These are phyloP conservation scores for Bombylius major DNA, from an alignment of 2,888 invertebrate genomes.

Conservation along the genomic window DNA sequence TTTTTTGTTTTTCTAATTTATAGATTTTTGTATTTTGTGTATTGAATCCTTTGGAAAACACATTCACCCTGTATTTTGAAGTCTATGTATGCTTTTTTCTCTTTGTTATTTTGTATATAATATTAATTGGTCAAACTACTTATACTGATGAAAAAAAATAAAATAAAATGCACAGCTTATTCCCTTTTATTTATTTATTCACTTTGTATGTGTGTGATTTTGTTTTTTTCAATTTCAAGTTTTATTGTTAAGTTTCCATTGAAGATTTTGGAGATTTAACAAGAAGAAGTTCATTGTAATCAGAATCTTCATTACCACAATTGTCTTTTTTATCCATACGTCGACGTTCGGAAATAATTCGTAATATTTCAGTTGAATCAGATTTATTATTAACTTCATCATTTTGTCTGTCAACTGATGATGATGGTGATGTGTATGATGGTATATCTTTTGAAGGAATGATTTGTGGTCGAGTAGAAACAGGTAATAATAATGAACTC, in stretches of 20 bases:
- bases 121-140: no score
- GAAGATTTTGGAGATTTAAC: slow-evolving; percentile 34
- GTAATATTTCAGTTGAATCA: slow-evolving; percentile 34
- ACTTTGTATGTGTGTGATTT: no score
- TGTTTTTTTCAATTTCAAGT: no score
- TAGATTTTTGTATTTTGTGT: no score
- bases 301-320: slow-evolving; percentile 33
- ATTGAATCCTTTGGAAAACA: not conserved
- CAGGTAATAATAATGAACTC: slow-evolving; percentile 38
- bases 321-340: slow-evolving; percentile 33
- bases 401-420: slow-evolving; percentile 1
- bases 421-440: not conserved
- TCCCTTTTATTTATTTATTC: no score
- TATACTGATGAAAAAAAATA: no score
- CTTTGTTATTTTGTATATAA: no score
- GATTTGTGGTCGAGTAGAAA: slow-evolving; percentile 8
- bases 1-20: no score
- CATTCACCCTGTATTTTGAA: slow-evolving; percentile 4
- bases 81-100: not conserved
- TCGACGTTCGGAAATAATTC: slow-evolving; percentile 35
- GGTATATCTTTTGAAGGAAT: not conserved
- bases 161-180: no score
- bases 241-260: slow-evolving; percentile 19
- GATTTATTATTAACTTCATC: slow-evolving; percentile 23
- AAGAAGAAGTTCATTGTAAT: slow-evolving; percentile 33